Conservation (phyloP, 2,113 vertebrate species). For the Petaurus breviceps region DNA sequence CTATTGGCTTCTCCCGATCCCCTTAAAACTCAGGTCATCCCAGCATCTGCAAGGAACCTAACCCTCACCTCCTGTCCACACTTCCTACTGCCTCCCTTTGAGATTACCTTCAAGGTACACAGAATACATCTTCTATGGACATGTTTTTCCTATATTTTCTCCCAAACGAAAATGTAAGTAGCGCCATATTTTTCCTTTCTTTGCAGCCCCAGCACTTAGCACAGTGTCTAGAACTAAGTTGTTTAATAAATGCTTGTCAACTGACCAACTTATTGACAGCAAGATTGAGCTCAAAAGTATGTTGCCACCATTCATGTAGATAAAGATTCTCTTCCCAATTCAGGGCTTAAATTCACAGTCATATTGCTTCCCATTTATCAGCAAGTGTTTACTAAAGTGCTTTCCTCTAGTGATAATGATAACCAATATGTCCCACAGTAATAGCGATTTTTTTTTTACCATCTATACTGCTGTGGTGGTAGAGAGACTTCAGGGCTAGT, state of each 20-base stretch:
- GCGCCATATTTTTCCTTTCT: neutral
- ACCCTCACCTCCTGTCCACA: neutral
- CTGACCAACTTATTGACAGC: neutral
- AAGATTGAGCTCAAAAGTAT: neutral
- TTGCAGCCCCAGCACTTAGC: neutral
- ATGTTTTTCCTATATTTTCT: neutral
- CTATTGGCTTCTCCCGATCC: neutral
- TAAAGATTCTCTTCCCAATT: neutral
- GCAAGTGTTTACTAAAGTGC: neutral
- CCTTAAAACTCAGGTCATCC: neutral
- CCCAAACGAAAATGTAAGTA: neutral
- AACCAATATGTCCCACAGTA: neutral
- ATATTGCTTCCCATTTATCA: neutral
- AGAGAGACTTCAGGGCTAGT: conserved; percentile 48
- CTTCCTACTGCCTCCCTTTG: neutral
- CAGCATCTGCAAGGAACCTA: neutral
- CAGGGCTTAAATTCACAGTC: neutral
- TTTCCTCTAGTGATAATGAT: neutral
- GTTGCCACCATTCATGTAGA: neutral
- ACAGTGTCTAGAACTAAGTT: neutral
- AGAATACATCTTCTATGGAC: neutral
- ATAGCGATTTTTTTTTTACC: neutral
- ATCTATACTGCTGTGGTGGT: conserved; percentile 12
- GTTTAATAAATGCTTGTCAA: neutral
- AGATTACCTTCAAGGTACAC: neutral